Evolutionary conservation across 1,140 invertebrate species (phyloP), one percentile per base, ranked within the genome.

Genomic region (Tetraneura akinire): DNA sequence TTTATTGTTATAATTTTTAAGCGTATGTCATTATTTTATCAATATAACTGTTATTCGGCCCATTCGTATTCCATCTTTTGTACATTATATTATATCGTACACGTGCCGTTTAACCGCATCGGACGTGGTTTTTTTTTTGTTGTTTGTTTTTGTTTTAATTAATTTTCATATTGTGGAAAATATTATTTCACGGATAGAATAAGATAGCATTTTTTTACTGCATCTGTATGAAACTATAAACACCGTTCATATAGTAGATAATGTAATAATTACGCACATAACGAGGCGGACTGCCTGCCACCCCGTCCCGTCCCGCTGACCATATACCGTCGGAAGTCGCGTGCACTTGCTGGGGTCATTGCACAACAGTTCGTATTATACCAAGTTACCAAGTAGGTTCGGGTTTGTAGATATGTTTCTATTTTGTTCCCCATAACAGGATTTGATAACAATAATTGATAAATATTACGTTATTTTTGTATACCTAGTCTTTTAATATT

Each of bases 301-400:
- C 21, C 32, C 32, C 32, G 32, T 37, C 32, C 32, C 32, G 32
- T 37, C 32, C 32, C 32, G 32, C 32, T 8, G 8, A 37, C 32
- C 32, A 8, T 37, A 37, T 37, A 32, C 60, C 26, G 26, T 62
- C 16, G 60, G 29, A 62, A 62, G 64, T 45, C 10, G 4, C 32
- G 8, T 45, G 66, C 13, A 26, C n/a, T 68, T 64, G 29, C 18
- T 26, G 26, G 37, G n/a, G 37, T 45, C n/a, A 68, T 47, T 68
- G 37, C 60, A 64, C 57, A 62, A 62, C n/a, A 21, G 32, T 18
- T 66, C 62, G 32, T 42, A 42, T 4, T 66, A 45, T 70, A 66
- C 5, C 13, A 18, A 37, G 57, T 66, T 16, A n/a, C n/a, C n/a
- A n/a, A n/a, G n/a, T n/a, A n/a, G n/a, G n/a, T n/a, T n/a, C 32